phyloP scores from a whole-genome alignment of 1,140 invertebrate genomes.

The Panonychus citri region DNA sequence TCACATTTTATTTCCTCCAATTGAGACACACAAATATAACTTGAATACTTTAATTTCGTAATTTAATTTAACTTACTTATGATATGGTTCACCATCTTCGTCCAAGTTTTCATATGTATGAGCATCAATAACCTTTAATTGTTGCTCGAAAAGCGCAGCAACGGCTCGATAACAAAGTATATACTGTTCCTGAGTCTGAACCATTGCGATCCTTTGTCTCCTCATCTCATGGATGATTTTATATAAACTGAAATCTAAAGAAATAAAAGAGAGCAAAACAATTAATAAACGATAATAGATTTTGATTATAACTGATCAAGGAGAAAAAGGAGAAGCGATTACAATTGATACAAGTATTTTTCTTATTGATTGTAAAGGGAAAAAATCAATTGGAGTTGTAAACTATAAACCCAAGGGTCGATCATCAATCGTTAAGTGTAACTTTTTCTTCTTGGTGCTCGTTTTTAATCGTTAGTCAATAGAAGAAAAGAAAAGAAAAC shows the following conservation, averaged over 20 bases:
- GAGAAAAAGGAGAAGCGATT: too few relatives aligned
- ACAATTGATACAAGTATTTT: too few relatives aligned
- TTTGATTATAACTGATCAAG: too few relatives aligned
- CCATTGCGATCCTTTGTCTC: constrained; percentile 35
- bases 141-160: constrained; percentile 29
- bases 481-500: not conserved
- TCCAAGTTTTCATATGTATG: constrained; percentile 34
- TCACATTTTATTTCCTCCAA: too few relatives aligned
- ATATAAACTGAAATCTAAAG: constrained; percentile 29
- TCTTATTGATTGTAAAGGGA: too few relatives aligned
- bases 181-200: constrained; percentile 33
- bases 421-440: too few relatives aligned
- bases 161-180: constrained; percentile 30
- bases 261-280: not conserved
- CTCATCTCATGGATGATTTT: constrained; percentile 32
- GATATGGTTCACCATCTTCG: constrained; percentile 14
- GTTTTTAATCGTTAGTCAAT: not conserved
- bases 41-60: too few relatives aligned
- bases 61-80: not conserved
- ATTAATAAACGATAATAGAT: not conserved
- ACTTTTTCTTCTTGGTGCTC: too few relatives aligned
- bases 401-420: too few relatives aligned
- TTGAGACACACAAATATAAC: too few relatives aligned
- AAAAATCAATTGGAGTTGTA: too few relatives aligned
- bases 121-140: constrained; percentile 31